Conservation (phyloP, 2,888 invertebrate species). For the Phortica okadai region DNA sequence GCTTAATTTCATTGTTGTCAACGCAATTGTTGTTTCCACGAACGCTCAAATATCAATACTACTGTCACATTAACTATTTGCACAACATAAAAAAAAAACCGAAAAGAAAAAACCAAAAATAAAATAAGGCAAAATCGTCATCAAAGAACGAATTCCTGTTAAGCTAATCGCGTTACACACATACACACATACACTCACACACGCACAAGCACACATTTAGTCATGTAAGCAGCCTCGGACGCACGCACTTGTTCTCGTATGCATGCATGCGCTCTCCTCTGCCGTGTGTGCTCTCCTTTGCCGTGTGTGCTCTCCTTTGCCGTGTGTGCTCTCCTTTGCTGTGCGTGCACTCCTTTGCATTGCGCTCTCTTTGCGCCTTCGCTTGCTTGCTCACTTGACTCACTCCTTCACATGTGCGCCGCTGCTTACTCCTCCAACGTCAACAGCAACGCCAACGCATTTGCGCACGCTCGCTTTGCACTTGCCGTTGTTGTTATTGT, state of each 20-base stretch:
- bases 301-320: constrained; percentile 36
- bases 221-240: neutral
- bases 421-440: neutral
- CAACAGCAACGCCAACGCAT: neutral
- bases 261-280: neutral
- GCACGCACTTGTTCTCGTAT: no score
- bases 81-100: constrained; percentile 34
- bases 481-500: constrained; percentile 24
- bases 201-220: constrained; percentile 25
- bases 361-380: constrained; percentile 45
- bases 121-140: constrained; percentile 24
- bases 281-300: neutral
- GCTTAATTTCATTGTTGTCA: neutral
- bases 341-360: constrained; percentile 59
- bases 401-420: neutral
- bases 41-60: constrained; percentile 32
- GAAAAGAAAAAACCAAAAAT: constrained; percentile 31
- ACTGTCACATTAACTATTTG: constrained; percentile 57
- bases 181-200: constrained; percentile 45
- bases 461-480: constrained; percentile 23
- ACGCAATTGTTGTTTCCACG: neutral
- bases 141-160: constrained; percentile 62
- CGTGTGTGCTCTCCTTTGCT: constrained; percentile 43
- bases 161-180: constrained; percentile 56
- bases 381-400: constrained; percentile 43